A percentile compares a stretch with the other conserved stretches of the same genome.
Evolutionary conservation across 2,797 vertebrate genomes (phyloP).

Genomic region (Macroramphosus scolopax): DNA sequence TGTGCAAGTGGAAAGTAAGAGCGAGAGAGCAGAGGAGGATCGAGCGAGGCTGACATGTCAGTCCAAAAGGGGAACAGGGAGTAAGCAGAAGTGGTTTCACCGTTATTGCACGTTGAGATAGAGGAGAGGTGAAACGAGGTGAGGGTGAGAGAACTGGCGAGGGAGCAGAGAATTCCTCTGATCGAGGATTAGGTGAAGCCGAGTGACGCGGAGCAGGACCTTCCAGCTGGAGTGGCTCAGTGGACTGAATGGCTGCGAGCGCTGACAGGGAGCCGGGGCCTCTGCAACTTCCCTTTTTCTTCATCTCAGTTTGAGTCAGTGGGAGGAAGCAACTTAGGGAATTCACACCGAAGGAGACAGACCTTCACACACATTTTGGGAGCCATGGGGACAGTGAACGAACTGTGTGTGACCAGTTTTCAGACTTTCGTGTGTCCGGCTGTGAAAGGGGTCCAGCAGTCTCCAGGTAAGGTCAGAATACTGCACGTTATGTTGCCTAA

Average conservation of each 20-base stretch:
- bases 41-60: slow-evolving; percentile 36
- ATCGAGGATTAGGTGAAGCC: slow-evolving; percentile 29
- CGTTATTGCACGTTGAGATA: slow-evolving; percentile 30
- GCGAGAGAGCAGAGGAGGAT: slow-evolving; percentile 39
- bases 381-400: slow-evolving; percentile 83
- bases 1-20: slow-evolving; percentile 42
- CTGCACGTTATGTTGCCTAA: neutral
- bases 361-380: neutral
- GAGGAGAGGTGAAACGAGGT: slow-evolving; percentile 45
- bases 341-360: too few species aligned
- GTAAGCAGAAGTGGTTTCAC: slow-evolving; percentile 62
- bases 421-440: slow-evolving; percentile 85
- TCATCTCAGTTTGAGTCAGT: slow-evolving; percentile 3
- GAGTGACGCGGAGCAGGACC: slow-evolving; percentile 37
- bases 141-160: slow-evolving; percentile 10
- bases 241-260: slow-evolving; percentile 25
- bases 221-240: neutral
- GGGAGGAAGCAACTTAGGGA: slow-evolving; percentile 9
- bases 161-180: neutral
- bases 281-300: slow-evolving; percentile 13
- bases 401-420: slow-evolving; percentile 88
- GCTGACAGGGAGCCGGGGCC: slow-evolving; percentile 24
- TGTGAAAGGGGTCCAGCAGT: slow-evolving; percentile 45
- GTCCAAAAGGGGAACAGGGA: slow-evolving; percentile 44
- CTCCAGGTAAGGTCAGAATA: slow-evolving; percentile 74